Percentiles rank a stretch among this genome's conserved stretches.
These are phyloP conservation scores for Cantharis flavilabris DNA, from an alignment of 2,888 invertebrate species.

Conservation along the genomic window DNA sequence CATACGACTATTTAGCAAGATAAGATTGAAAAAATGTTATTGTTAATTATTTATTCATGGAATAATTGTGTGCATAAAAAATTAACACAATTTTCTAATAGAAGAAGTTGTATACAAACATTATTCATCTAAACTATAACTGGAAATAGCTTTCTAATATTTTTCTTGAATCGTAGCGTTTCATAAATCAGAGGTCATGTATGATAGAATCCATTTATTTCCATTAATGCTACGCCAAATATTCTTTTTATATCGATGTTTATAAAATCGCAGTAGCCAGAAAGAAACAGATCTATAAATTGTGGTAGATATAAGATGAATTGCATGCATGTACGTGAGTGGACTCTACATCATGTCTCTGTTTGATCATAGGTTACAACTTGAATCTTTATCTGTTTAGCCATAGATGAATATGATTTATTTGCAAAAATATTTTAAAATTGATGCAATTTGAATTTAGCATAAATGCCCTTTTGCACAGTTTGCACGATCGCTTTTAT, in stretches of 20 bases:
- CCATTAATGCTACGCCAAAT: slow-evolving; percentile 24
- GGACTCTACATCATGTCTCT: slow-evolving; percentile 24
- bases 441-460: slow-evolving; percentile 9
- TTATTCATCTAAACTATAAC: slow-evolving; percentile 12
- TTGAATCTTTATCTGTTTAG: slow-evolving; percentile 31
- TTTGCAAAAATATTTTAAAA: slow-evolving; percentile 7
- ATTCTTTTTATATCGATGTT: slow-evolving; percentile 5
- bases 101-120: slow-evolving; percentile 19
- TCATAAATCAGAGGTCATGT: slow-evolving; percentile 26
- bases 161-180: slow-evolving; percentile 20
- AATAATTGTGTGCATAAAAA: not conserved
- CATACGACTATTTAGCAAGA: not conserved
- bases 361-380: slow-evolving; percentile 29
- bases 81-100: slow-evolving; percentile 1
- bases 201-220: slow-evolving; percentile 25
- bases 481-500: not conserved
- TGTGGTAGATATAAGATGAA: slow-evolving; percentile 18
- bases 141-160: slow-evolving; percentile 21
- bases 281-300: slow-evolving; percentile 5
- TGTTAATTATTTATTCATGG: not conserved
- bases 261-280: not conserved
- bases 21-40: not conserved
- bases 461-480: not conserved
- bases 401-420: slow-evolving; percentile 20
- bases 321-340: slow-evolving; percentile 32